Evolutionary conservation across 2,113 vertebrate species (phyloP).

Genomic region (Polypterus bichir): DNA sequence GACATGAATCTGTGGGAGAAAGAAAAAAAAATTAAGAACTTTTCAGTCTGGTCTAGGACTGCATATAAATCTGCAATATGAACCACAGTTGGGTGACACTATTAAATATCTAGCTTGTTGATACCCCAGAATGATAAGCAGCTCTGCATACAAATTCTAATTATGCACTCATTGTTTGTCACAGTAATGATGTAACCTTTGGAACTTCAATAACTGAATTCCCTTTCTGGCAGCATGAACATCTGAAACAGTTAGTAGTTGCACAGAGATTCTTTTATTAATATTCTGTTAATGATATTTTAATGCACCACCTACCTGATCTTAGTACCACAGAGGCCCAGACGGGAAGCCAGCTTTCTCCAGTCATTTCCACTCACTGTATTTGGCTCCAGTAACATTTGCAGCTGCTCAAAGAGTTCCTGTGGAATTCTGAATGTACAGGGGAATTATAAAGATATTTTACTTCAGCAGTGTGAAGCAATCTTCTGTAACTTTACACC

Average conservation of each 20-base stretch:
- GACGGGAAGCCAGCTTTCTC: slow-evolving; percentile 15
- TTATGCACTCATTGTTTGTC: neutral
- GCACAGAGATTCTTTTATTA: too few relatives aligned
- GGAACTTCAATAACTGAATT: neutral
- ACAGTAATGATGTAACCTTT: neutral
- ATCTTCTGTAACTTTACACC: too few relatives aligned
- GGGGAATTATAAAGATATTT: neutral
- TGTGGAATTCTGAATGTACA: slow-evolving; percentile 6
- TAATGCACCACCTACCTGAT: slow-evolving; percentile 13
- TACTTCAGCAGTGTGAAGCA: too few relatives aligned
- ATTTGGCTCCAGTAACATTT: slow-evolving; percentile 11
- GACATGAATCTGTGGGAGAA: slow-evolving; percentile 25
- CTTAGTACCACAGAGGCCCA: slow-evolving; percentile 11
- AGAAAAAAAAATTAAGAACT: too few relatives aligned
- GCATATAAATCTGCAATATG: too few relatives aligned
- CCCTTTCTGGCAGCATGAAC: too few relatives aligned
- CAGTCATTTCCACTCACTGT: slow-evolving; percentile 19
- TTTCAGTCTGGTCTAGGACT: too few relatives aligned
- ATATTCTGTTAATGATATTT: too few relatives aligned
- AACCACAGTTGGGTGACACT: too few relatives aligned
- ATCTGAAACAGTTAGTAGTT: too few relatives aligned
- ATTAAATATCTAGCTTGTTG: too few relatives aligned
- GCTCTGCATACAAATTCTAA: neutral
- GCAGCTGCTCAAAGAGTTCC: slow-evolving; percentile 19
- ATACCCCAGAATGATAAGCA: neutral